Base-by-base conservation (phyloP, 2,797 vertebrate genomes). In the Gobio occitaniae region DNA sequence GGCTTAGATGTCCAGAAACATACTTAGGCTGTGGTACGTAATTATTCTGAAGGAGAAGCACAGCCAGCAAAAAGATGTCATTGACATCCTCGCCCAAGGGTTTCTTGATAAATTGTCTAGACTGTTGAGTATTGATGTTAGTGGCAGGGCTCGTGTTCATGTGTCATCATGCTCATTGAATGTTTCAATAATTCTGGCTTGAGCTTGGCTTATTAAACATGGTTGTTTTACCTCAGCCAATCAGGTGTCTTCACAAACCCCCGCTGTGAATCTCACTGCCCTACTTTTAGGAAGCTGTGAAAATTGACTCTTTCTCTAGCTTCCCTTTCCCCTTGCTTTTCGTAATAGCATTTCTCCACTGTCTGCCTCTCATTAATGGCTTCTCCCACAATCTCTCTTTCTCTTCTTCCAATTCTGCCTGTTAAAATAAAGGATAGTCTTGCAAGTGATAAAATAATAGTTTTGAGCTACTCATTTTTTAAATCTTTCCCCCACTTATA, bases 261-360 rank as follows among this genome's bases (percentile, higher is more conserved):
- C 84, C 69, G 79, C 87, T 89, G 91, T 90, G 92, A 93, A 89
- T 87, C 88, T 92, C 77, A 85, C 89, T 94, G 94, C 88, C 94
- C 94, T 95, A 95, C 93, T 95, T 95, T 91, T 88, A 89, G 93
- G 86, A 87, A 82, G 81, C 90, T 89, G 87, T 93, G 93, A 93
- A 94, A 90, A 94, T 94, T 93, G 56, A 77, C 84, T 90, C 92
- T 87, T 88, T 82, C 88, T 87, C 88, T 88, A 63, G 85, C 87
- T 87, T 76, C 36, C 21, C n/a, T 12, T 59, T 15, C 16, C 44
- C 44, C 29, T 68, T 41, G 2, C 0, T 66, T 71, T 36, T 36
- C 16, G 32, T 82, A 86, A 83, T 71, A 85, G 80, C 90, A 88
- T 87, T 19, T 61, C 50, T 78, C 38, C 68, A 41, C 17, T 77